Evolutionary conservation across 2,888 invertebrate genomes (phyloP).

Genomic region (Piscicola geometra): DNA sequence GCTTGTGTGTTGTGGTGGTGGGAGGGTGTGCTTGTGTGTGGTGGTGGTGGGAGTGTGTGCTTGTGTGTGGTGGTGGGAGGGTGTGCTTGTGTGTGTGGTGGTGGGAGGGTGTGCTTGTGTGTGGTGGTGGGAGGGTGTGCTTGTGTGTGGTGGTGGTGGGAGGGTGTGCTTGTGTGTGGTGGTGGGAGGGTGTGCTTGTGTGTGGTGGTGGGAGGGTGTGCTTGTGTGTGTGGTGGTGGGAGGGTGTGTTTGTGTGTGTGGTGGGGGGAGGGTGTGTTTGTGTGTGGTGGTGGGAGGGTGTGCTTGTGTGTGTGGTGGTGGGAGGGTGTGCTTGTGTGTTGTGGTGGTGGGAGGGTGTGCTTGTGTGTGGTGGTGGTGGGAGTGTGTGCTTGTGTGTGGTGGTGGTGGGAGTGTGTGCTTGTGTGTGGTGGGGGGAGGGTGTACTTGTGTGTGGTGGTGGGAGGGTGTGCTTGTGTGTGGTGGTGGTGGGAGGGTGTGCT

Average conservation of each 20-base stretch:
- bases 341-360: neutral
- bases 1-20: neutral
- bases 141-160: neutral
- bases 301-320: neutral
- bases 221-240: neutral
- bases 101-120: neutral
- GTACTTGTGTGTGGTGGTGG: too few species aligned
- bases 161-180: neutral
- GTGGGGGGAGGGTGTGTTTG: neutral
- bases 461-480: neutral
- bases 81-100: neutral
- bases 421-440: neutral
- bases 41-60: neutral
- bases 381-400: neutral
- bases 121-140: neutral
- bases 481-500: neutral
- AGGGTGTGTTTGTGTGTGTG: neutral
- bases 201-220: neutral
- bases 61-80: too few species aligned
- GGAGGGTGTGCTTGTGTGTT: neutral
- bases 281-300: neutral
- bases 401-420: neutral
- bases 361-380: neutral
- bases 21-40: neutral
- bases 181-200: too few species aligned